These are phyloP conservation scores for Clepsis dumicolana DNA, from an alignment of 2,888 invertebrate genomes.

Conservation along the genomic window DNA sequence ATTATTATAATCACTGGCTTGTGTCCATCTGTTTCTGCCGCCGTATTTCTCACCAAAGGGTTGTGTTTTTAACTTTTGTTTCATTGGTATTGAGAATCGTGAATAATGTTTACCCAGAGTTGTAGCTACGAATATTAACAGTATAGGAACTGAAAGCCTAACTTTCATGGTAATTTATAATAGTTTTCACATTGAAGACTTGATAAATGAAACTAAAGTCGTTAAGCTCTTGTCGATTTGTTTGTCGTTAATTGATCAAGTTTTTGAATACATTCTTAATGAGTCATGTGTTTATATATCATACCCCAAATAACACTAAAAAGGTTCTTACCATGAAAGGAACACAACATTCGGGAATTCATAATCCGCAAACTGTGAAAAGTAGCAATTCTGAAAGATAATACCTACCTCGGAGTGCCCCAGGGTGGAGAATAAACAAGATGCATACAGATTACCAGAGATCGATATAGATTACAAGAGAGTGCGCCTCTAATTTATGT, in stretches of 20 bases:
- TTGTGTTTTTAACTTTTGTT: neutral
- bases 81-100: neutral
- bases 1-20: conserved; percentile 2
- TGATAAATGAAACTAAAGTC: neutral
- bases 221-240: neutral
- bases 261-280: neutral
- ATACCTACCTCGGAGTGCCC: too few species aligned
- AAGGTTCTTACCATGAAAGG: too few species aligned
- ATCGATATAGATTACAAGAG: too few species aligned
- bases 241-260: neutral
- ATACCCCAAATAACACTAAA: too few species aligned
- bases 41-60: conserved; percentile 3
- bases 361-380: too few species aligned
- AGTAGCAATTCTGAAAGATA: too few species aligned
- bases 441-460: too few species aligned
- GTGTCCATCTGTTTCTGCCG: neutral
- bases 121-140: neutral
- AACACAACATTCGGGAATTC: neutral
- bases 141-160: neutral
- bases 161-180: neutral
- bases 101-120: neutral
- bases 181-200: neutral
- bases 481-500: neutral
- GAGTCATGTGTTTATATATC: neutral
- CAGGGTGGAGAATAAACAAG: too few species aligned